A percentile compares a stretch with the other conserved stretches of the same genome.
These are phyloP conservation scores for Thalassophryne amazonica DNA, from an alignment of 2,797 vertebrate species.

Conservation along the genomic window DNA sequence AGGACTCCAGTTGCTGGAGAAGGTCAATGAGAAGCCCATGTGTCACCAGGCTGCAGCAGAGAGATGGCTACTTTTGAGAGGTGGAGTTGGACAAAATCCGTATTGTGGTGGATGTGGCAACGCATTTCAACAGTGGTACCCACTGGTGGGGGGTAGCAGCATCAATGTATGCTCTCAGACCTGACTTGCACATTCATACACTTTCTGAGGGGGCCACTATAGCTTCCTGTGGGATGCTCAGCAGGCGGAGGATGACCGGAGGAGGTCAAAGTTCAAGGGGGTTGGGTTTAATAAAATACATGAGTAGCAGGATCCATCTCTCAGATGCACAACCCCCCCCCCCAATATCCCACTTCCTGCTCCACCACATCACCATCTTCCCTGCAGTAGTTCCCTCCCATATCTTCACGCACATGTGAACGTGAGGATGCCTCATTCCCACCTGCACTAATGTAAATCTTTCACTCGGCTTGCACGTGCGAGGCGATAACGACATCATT, in stretches of 20 bases:
- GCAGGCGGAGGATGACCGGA: constrained; percentile 12
- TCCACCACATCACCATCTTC: neutral
- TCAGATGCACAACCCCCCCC: neutral
- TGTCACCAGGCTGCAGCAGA: no score
- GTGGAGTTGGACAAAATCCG: no score
- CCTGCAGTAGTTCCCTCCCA: constrained; percentile 6
- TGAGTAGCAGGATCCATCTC: neutral
- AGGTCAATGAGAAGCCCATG: no score
- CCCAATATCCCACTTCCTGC: neutral
- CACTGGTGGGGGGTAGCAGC: no score
- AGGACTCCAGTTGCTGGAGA: no score
- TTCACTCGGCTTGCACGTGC: constrained; percentile 68
- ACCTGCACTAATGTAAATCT: constrained; percentile 55
- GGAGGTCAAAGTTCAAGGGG: constrained; percentile 39
- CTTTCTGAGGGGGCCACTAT: constrained; percentile 6
- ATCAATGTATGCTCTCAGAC: no score
- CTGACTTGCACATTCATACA: neutral
- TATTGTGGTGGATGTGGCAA: no score
- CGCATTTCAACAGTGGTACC: no score
- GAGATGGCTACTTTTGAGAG: no score
- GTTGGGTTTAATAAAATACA: neutral
- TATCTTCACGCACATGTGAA: constrained; percentile 9
- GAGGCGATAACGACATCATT: constrained; percentile 70
- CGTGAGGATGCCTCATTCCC: constrained; percentile 50
- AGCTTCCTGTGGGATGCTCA: constrained; percentile 52